These are phyloP conservation scores for Corythornis leucogaster DNA, from an alignment of 2,797 vertebrate species.

Conservation along the genomic window DNA sequence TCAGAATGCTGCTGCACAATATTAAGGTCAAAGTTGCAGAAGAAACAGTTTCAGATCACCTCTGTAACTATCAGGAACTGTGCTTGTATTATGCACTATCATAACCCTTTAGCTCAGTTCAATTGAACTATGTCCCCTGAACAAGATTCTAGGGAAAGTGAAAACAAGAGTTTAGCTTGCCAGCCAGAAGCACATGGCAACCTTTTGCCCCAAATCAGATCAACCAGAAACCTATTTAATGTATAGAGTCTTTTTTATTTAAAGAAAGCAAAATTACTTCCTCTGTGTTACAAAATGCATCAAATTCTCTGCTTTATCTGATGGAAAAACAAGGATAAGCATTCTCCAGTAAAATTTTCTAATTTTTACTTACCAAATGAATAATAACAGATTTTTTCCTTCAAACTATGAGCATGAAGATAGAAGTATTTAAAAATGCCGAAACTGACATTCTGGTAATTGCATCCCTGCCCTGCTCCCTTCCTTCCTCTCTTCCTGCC, in stretches of 20 bases:
- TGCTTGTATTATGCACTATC: not conserved
- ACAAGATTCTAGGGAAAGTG: not conserved
- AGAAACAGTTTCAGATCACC: not conserved
- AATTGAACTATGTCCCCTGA: not conserved
- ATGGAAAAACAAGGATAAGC: not conserved
- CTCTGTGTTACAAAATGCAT: not conserved
- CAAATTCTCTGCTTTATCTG: not conserved
- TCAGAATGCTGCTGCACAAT: not conserved
- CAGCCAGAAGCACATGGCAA: not conserved
- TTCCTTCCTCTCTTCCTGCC: not conserved
- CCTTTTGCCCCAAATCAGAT: constrained; percentile 26
- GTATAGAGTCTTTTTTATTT: not conserved
- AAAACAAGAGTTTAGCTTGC: constrained; percentile 25
- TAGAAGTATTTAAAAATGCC: not conserved
- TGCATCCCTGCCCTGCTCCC: not conserved
- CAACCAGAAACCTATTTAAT: constrained; percentile 16
- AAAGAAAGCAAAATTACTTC: not conserved
- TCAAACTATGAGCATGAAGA: not conserved
- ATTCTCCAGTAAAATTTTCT: not conserved
- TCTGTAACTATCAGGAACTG: not conserved
- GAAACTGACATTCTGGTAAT: not conserved
- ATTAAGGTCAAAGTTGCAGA: constrained; percentile 6
- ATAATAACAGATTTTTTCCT: not conserved
- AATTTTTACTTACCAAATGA: not conserved
- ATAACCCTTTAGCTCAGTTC: constrained; percentile 1